Evolutionary conservation across 1,140 invertebrate species (phyloP).

Genomic region (Linepithema humile): DNA sequence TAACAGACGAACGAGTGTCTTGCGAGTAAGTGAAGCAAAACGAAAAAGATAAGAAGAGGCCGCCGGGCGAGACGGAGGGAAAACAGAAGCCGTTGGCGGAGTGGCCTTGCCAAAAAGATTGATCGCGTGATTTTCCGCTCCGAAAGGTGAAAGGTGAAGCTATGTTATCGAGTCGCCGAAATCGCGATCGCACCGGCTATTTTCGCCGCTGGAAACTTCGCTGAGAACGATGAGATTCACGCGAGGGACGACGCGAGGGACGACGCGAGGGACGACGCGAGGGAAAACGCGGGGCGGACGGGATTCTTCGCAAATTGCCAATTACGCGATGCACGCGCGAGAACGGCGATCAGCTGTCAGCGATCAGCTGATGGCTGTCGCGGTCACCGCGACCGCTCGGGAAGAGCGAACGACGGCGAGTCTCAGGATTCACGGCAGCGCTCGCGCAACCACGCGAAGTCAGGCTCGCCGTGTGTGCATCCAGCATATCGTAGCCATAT

Average conservation of each 20-base stretch:
- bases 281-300: no score
- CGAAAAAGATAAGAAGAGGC: not conserved
- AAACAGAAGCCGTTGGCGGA: not conserved
- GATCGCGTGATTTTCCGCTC: not conserved
- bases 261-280: no score
- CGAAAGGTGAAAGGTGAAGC: not conserved
- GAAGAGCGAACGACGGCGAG: conserved; percentile 4
- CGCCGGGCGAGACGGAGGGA: not conserved
- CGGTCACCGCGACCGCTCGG: conserved; percentile 29
- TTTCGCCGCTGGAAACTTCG: not conserved
- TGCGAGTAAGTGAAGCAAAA: not conserved
- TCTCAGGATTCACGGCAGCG: not conserved
- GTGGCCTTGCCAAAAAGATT: not conserved
- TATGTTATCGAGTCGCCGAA: not conserved
- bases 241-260: not conserved
- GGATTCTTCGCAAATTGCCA: not conserved
- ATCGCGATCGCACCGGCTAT: not conserved
- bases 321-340: not conserved
- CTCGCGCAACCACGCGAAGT: not conserved
- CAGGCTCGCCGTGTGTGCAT: not conserved
- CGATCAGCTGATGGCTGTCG: conserved; percentile 61
- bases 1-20: not conserved
- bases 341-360: not conserved
- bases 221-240: not conserved
- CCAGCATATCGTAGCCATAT: conserved; percentile 26